Evolutionary conservation across 2,113 vertebrate genomes (phyloP), one percentile per base, ranked within the genome.

Genomic region (Lampris megalopsis): DNA sequence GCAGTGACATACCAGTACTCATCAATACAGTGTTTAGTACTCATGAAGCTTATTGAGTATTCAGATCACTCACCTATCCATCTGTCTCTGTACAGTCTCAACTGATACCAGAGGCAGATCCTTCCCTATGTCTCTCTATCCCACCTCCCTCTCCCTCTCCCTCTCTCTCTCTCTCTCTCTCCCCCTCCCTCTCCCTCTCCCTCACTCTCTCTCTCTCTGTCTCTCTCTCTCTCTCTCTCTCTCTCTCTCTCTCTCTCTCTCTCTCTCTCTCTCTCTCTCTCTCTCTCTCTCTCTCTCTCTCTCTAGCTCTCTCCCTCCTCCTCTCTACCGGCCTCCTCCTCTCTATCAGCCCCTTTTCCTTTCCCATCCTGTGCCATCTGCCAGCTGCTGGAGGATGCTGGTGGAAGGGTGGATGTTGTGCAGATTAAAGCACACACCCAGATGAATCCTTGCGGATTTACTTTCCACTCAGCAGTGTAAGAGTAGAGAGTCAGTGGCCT

Each of bases 371-470:
- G 11, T 70, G 70, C 80, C 85, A 89, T 89, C 80, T 89, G 86
- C 89, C 89, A 91, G 83, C 89, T 88, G 86, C 65, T 69, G 78
- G 45, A 53, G 41, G 35, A 8, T 56, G 42, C 42, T 60, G 37
- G 68, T 57, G 64, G 63, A n/a, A 74, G 36, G 77, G 73, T 84
- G 86, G 79, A 65, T n/a, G 49, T 42, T 41, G 37, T 66, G 56
- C 73, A 84, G 90, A 90, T 89, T 89, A 88, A 83, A 91, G 67
- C 81, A 78, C 79, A 72, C 10, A 59, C 42, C n/a, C 71, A 75
- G 60, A 83, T 75, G 56, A 71, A 71, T 88, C 75, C 76, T 80
- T 3, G 6, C 62, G 88, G 82, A 90, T 91, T 89, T 84, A 76
- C 50, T 73, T 81, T 62, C 38, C 75, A 76, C 60, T 84, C 77